Evolutionary conservation across 2,888 invertebrate genomes (phyloP), one percentile per base, ranked within the genome.

Genomic region (Apamea sordens): DNA sequence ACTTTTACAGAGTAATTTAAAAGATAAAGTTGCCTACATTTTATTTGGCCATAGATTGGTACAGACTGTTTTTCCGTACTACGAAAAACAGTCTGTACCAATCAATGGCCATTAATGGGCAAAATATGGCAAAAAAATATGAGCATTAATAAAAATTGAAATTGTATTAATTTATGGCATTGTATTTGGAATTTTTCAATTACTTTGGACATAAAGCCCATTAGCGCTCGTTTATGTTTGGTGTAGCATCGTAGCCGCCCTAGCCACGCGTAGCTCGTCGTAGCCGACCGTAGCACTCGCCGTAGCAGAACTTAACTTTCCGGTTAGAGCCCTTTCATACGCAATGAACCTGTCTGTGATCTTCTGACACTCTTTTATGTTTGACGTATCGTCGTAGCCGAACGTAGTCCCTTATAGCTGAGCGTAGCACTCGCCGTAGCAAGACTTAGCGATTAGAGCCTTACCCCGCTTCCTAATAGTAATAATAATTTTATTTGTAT

Each of bases 271-370:
- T 28, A 76, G 44, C 32, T 44, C n/a, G 6, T 32, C 59, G 73
- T 75, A 76, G 75, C 47, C 44, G 21, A 32, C 47, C 59, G 59
- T 75, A 76, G 76, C 36, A 24, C 21, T 61, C 0, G 15, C 11
- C 15, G 76, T 61, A 75, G 76, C 24, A 61, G 24, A 10, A 24
- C 24, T 50, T 24, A 8, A 24, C 50, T 32, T 50, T 24, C 21
- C 50, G 28, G 21, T 50, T 21, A 69, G 21, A 32, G 50, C 47
- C 28, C 47, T 69, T 32, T 32, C 8, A 24, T 8, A 24, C 47
- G 50, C 21, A 50, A 32, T 70, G 8, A 69, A 50, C 4, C 32
- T 69, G 24, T 69, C 50, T 32, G 4, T 32, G 50, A 69, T 18
- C 24, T 53, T 32, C 15, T 8, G 8, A 53, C 5, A 18, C 24